phyloP scores from a whole-genome alignment of 1,140 invertebrate genomes.

The Eufriesea mexicana region DNA sequence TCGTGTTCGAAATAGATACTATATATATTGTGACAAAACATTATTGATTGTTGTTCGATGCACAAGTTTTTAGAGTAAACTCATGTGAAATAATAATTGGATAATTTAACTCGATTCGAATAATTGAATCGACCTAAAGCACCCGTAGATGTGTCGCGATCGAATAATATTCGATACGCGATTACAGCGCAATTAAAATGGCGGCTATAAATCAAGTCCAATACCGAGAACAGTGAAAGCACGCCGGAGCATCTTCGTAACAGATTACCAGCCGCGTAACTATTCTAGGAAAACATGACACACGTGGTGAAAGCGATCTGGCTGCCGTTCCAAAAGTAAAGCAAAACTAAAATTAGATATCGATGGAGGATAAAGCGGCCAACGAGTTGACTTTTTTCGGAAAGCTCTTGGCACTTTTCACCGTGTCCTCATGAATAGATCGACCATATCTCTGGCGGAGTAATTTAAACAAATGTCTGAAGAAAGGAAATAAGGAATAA shows the following conservation, averaged over 20 bases:
- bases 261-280: constrained; percentile 13
- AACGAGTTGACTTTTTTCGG: not conserved
- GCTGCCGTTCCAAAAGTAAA: constrained; percentile 8
- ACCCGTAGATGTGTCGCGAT: not conserved
- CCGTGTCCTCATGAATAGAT: too few relatives aligned
- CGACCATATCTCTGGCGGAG: too few relatives aligned
- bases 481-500: not conserved
- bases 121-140: not conserved
- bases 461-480: not conserved
- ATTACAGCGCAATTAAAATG: constrained; percentile 27
- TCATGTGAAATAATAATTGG: too few relatives aligned
- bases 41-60: too few relatives aligned
- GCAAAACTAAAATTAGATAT: constrained; percentile 33
- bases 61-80: too few relatives aligned
- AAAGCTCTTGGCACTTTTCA: not conserved
- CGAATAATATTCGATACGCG: not conserved
- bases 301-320: constrained; percentile 38
- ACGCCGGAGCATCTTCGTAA: constrained; percentile 18
- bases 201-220: constrained; percentile 25
- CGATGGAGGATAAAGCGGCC: not conserved
- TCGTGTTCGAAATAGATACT: too few relatives aligned
- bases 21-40: too few relatives aligned
- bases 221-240: constrained; percentile 39
- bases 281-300: constrained; percentile 33
- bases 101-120: too few relatives aligned